Evolutionary conservation across 2,888 invertebrate genomes (phyloP), one percentile per base, ranked within the genome.

Genomic region (Morinoia aosen): DNA sequence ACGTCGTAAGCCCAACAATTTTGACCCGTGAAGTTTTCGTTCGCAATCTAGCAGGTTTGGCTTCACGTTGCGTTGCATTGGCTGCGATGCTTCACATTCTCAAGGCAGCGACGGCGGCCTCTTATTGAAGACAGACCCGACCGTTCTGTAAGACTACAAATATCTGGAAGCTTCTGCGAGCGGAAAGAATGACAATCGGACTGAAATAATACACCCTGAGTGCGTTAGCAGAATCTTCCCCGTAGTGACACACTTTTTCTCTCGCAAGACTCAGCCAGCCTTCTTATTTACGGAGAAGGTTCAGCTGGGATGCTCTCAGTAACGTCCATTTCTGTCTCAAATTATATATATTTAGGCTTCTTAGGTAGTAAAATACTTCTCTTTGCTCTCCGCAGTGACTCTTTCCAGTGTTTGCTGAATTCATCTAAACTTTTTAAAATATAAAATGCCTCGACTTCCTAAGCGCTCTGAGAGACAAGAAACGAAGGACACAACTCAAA

Each of bases 191-290:
- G 93, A 93, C 93, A 57, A 56, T 93, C 93, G 93, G 33, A 57
- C 56, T 93, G 93, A 93, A 93, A 93, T 93, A 57, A 93, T 57
- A 93, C 93, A 93, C 93, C 57, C 93, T 57, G 57, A 93, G 57
- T 48, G 93, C 48, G 93, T 93, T 57, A 93, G 57, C 57, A 48
- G 93, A 93, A 48, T 40, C 90, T 12, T 90, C 90, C 40, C 40
- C 39, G 48, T 14, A 90, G 90, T 90, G 90, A 90, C 90, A 40
- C 76, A 76, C 25, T 76, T 76, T 76, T 48, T 90, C 90, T 48
- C 90, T 14, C 40, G 90, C 90, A 25, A 19, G 76, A 33, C 76
- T 33, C 8, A 10, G 76, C 76, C 25, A 76, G 76, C 76, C 61
- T 76, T 19, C 76, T 76, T 76, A 76, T 76, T 76, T 76, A 76